Conservation (phyloP, 2,113 vertebrate species). For the Callionymus lyra region DNA sequence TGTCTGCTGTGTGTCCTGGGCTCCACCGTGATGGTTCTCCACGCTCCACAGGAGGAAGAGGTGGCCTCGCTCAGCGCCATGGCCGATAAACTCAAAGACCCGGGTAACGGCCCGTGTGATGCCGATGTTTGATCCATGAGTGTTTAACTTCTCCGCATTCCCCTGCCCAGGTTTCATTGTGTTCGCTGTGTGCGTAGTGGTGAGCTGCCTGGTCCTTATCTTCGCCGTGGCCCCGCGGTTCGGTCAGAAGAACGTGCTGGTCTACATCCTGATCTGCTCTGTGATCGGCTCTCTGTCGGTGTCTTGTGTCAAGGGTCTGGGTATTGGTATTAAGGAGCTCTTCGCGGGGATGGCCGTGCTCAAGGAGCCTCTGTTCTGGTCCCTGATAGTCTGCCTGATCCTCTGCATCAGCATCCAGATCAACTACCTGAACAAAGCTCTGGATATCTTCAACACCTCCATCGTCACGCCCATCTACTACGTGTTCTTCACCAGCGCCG, state of each 20-base stretch:
- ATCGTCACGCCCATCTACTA: slow-evolving; percentile 75
- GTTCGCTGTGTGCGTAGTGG: slow-evolving; percentile 71
- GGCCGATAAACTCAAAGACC: slow-evolving; percentile 77
- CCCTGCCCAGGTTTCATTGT: slow-evolving; percentile 67
- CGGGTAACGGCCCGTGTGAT: slow-evolving; percentile 55
- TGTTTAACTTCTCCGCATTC: slow-evolving; percentile 23
- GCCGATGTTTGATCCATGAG: not conserved
- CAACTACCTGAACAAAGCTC: slow-evolving; percentile 78
- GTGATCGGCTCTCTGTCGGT: slow-evolving; percentile 75
- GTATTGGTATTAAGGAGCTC: slow-evolving; percentile 73
- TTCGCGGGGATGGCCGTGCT: slow-evolving; percentile 69
- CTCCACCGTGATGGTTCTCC: slow-evolving; percentile 78
- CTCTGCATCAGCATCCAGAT: slow-evolving; percentile 75
- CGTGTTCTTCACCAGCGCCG: slow-evolving; percentile 75
- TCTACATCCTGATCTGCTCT: slow-evolving; percentile 77
- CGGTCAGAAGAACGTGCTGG: slow-evolving; percentile 73
- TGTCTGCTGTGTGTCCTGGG: slow-evolving; percentile 75
- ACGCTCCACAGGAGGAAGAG: slow-evolving; percentile 74
- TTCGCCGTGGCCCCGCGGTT: slow-evolving; percentile 71
- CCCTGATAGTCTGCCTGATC: slow-evolving; percentile 67
- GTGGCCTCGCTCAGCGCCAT: slow-evolving; percentile 70
- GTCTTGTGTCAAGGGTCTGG: slow-evolving; percentile 76
- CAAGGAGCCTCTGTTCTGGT: slow-evolving; percentile 72
- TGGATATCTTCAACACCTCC: slow-evolving; percentile 76
- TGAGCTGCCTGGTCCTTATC: slow-evolving; percentile 71